Evolutionary conservation across 92 coral and sea anemone species (phyloP).

Genomic region (Porites lobata): DNA sequence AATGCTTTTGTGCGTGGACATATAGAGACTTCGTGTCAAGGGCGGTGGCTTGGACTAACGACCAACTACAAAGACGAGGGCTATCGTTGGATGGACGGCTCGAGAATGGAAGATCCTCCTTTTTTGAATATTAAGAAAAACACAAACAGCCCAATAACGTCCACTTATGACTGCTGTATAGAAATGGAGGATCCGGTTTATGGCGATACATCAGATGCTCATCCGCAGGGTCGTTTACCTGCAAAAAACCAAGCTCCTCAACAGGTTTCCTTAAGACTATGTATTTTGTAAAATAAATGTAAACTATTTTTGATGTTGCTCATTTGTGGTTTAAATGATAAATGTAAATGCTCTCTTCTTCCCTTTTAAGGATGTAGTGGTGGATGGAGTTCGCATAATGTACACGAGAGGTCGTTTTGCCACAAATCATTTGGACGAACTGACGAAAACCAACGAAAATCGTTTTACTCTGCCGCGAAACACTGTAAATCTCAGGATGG

Average conservation of each 20-base stretch:
- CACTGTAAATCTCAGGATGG: neutral
- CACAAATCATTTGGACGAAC: neutral
- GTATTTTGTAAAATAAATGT: neutral
- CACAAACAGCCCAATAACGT: neutral
- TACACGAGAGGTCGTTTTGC: neutral
- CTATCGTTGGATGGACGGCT: neutral
- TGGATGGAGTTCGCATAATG: neutral
- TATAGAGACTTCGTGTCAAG: neutral
- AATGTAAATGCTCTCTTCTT: neutral
- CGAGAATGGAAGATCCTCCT: conserved; percentile 1
- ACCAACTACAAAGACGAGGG: neutral
- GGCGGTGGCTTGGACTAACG: conserved; percentile 8
- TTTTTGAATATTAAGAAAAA: neutral
- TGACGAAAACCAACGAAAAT: neutral
- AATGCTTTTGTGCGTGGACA: neutral
- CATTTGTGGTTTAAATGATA: no score
- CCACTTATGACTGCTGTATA: neutral
- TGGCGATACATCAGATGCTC: neutral
- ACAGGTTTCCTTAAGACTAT: neutral
- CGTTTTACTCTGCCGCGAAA: neutral
- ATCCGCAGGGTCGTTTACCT: neutral
- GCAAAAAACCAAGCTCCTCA: neutral
- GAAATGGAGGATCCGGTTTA: neutral
- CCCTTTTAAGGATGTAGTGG: neutral
- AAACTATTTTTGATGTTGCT: neutral